Evolutionary conservation across 2,888 invertebrate species (phyloP).

Genomic region (Diogma glabrata): DNA sequence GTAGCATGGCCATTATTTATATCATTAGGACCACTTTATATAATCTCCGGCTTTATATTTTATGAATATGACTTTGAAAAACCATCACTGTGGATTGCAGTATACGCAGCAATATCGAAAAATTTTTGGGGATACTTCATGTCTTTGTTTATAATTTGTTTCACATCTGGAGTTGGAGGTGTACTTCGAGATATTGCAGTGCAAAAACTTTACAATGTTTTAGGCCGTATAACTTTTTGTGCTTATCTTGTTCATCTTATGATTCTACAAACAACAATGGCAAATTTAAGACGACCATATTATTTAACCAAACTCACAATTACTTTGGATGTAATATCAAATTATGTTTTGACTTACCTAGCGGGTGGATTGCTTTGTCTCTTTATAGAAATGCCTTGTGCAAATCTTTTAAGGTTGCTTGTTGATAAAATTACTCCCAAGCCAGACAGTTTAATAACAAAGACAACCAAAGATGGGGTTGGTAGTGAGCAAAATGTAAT

Average conservation of each 20-base stretch:
- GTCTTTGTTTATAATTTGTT: conserved; percentile 10
- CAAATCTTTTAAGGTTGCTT: neutral
- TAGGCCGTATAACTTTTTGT: conserved; percentile 13
- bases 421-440: too few relatives aligned
- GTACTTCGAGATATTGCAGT: neutral
- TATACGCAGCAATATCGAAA: conserved; percentile 10
- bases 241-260: conserved; percentile 12
- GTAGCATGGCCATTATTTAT: too few relatives aligned
- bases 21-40: too few relatives aligned
- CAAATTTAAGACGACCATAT: conserved; percentile 9
- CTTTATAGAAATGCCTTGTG: conserved; percentile 7
- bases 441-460: too few relatives aligned
- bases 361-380: conserved; percentile 4
- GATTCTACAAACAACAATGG: conserved; percentile 6
- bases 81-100: conserved; percentile 14
- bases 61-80: conserved; percentile 14
- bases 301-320: neutral
- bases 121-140: conserved; percentile 13
- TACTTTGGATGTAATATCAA: neutral
- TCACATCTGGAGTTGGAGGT: conserved; percentile 10
- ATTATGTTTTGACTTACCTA: conserved; percentile 7
- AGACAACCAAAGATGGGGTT: too few relatives aligned
- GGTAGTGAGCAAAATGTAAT: too few relatives aligned
- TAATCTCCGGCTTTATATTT: conserved; percentile 12
- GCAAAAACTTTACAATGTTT: neutral